Evolutionary conservation across 2,888 invertebrate genomes (phyloP).

Genomic region (Ischnus inquisitorius): DNA sequence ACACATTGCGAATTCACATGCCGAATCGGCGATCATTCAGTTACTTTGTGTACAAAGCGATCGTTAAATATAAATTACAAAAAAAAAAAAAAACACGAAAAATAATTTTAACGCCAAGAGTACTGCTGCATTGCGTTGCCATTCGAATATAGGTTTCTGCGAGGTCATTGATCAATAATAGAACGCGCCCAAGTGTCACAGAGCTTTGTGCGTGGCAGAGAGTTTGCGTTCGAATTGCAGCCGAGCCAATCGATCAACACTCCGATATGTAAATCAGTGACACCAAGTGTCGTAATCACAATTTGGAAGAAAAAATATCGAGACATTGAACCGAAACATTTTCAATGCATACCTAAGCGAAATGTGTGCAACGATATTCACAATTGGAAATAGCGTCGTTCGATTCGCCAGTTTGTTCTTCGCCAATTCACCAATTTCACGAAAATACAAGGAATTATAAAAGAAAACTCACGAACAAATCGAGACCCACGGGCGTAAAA

Average conservation of each 20-base stretch:
- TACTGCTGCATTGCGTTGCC: constrained; percentile 36
- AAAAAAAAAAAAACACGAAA: constrained; percentile 22
- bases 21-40: constrained; percentile 44
- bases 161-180: constrained; percentile 62
- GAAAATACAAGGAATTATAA: constrained; percentile 21
- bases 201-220: constrained; percentile 50
- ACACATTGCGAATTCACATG: constrained; percentile 59
- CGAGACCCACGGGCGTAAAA: constrained; percentile 39
- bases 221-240: constrained; percentile 53
- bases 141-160: constrained; percentile 53
- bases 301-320: constrained; percentile 6
- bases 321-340: neutral
- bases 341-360: neutral
- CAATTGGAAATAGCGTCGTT: constrained; percentile 23
- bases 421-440: constrained; percentile 35
- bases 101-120: constrained; percentile 49
- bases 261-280: constrained; percentile 58
- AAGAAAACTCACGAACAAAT: constrained; percentile 36
- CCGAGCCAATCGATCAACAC: constrained; percentile 60
- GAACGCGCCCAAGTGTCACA: constrained; percentile 53
- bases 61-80: constrained; percentile 57
- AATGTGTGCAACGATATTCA: constrained; percentile 11
- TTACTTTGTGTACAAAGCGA: constrained; percentile 34
- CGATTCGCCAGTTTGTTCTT: constrained; percentile 15
- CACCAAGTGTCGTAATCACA: constrained; percentile 30